Evolutionary conservation across 2,113 vertebrate genomes (phyloP).

Genomic region (Procavia capensis): DNA sequence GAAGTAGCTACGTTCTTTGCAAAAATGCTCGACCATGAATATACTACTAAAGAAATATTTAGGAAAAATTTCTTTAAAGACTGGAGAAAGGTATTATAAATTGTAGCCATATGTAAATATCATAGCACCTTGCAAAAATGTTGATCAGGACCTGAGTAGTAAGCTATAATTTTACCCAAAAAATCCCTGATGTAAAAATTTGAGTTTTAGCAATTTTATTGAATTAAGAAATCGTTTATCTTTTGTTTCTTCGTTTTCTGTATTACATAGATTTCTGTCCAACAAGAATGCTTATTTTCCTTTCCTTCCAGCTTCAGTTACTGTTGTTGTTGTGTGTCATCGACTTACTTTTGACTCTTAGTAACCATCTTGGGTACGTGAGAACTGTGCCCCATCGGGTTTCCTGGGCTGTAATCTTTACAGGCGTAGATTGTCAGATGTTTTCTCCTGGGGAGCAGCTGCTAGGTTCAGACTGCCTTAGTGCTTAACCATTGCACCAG

Average conservation of each 20-base stretch:
- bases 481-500: not conserved
- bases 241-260: not conserved
- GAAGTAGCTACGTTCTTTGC: constrained; percentile 98
- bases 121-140: constrained; percentile 36
- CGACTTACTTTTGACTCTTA: not conserved
- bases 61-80: constrained; percentile 99
- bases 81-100: constrained; percentile 95
- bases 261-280: constrained; percentile 23
- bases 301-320: not conserved
- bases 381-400: not conserved
- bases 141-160: constrained; percentile 9
- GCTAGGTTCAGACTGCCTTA: not conserved
- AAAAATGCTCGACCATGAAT: constrained; percentile 99
- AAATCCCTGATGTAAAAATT: not conserved
- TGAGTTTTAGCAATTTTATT: constrained; percentile 35
- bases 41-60: constrained; percentile 98
- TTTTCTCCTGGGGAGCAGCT: not conserved
- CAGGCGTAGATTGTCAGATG: not conserved
- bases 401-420: not conserved
- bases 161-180: constrained; percentile 37
- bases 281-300: not conserved
- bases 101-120: constrained; percentile 48
- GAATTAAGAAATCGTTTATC: not conserved
- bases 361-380: too few relatives aligned
- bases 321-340: not conserved